Percentiles rank a stretch among this genome's conserved stretches.
phyloP scores from a whole-genome alignment of 2,888 invertebrate species.

The Scaptomyza reducta region DNA sequence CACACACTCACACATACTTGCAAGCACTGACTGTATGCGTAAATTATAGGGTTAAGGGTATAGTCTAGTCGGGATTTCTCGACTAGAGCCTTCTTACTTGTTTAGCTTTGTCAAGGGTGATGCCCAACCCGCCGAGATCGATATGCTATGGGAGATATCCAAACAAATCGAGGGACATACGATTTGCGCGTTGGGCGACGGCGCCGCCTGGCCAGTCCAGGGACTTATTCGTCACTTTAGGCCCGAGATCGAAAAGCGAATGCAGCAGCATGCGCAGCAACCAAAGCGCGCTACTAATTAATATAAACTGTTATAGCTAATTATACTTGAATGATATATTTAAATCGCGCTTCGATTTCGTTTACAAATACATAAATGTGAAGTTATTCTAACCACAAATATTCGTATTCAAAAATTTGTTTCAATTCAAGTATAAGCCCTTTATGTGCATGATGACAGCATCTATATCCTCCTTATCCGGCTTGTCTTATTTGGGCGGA shows the following conservation, averaged over 20 bases:
- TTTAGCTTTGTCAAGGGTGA: constrained; percentile 93
- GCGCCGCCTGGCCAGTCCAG: constrained; percentile 99
- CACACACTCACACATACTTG: too few species aligned
- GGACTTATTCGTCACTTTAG: constrained; percentile 98
- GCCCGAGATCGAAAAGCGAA: constrained; percentile 95
- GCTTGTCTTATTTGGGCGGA: constrained; percentile 50
- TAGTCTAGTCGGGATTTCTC: too few species aligned
- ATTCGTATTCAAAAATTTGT: not conserved
- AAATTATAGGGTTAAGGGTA: too few species aligned
- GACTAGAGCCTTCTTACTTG: too few species aligned
- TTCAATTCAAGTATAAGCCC: constrained; percentile 43
- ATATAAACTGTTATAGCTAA: constrained; percentile 61
- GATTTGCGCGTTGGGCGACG: constrained; percentile 99
- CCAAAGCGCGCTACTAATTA: constrained; percentile 62
- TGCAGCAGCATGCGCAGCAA: constrained; percentile 86
- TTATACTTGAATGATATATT: constrained; percentile 49
- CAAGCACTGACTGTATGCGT: too few species aligned
- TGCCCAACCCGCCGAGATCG: constrained; percentile 97
- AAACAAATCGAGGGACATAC: constrained; percentile 99
- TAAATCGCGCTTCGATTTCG: constrained; percentile 32
- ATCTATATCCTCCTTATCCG: constrained; percentile 58
- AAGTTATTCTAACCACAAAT: constrained; percentile 45
- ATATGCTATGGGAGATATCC: constrained; percentile 99
- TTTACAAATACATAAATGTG: constrained; percentile 68
- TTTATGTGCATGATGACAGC: constrained; percentile 63